These are phyloP conservation scores for Aspidiotus destructor DNA, from an alignment of 2,888 invertebrate species.

Conservation along the genomic window DNA sequence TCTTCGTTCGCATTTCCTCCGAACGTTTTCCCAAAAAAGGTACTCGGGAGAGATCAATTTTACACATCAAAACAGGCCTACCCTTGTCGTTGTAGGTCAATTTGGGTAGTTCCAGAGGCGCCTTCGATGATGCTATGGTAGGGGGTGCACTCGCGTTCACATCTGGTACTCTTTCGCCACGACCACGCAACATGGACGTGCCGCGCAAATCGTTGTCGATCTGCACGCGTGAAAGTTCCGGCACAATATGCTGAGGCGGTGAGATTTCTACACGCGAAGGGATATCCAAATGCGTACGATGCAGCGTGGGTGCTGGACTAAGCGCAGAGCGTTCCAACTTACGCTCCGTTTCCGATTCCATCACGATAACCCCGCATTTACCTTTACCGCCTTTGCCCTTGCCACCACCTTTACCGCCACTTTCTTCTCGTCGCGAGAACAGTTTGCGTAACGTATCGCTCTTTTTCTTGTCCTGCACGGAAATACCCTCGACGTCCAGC, in stretches of 20 bases:
- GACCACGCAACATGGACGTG: not conserved
- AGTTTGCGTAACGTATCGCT: conserved; percentile 57
- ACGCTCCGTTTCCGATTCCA: conserved; percentile 45
- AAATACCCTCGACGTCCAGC: conserved; percentile 46
- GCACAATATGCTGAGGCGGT: not conserved
- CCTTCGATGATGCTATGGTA: not conserved
- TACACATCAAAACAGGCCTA: conserved; percentile 42
- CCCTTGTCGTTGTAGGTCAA: conserved; percentile 16
- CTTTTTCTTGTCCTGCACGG: conserved; percentile 59
- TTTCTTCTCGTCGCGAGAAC: conserved; percentile 46
- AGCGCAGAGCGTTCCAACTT: conserved; percentile 34
- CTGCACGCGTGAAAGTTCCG: not conserved
- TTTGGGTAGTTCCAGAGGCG: conserved; percentile 10
- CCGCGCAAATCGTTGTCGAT: not conserved
- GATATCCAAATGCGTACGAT: conserved; percentile 7
- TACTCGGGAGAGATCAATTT: conserved; percentile 43
- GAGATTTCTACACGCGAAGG: not conserved
- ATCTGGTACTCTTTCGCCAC: conserved; percentile 1
- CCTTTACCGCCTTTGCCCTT: conserved; percentile 54
- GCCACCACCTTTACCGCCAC: conserved; percentile 53
- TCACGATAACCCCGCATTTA: conserved; percentile 62
- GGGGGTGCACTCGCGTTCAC: not conserved
- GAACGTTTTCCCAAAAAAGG: conserved; percentile 42
- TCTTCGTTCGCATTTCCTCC: conserved; percentile 46
- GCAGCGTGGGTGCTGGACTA: conserved; percentile 11